These are phyloP conservation scores for Lasioglossum figueresi DNA, from an alignment of 2,888 invertebrate genomes.

Conservation along the genomic window DNA sequence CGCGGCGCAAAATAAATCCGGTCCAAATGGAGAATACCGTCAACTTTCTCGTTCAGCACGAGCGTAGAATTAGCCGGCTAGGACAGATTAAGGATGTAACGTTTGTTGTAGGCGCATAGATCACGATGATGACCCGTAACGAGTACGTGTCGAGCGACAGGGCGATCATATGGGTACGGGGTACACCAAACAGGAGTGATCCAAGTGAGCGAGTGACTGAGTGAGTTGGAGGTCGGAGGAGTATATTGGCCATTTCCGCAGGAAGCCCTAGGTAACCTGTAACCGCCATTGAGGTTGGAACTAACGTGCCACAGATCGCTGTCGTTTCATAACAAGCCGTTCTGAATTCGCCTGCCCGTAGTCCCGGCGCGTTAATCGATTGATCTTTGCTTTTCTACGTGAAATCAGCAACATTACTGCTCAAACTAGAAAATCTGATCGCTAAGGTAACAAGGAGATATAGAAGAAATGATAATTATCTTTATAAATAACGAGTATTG, in stretches of 20 bases:
- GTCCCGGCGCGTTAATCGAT: slow-evolving; percentile 46
- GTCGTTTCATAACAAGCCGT: slow-evolving; percentile 77
- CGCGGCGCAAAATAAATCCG: not conserved
- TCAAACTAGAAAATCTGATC: not conserved
- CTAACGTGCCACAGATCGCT: slow-evolving; percentile 78
- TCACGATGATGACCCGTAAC: slow-evolving; percentile 78
- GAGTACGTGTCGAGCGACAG: slow-evolving; percentile 77
- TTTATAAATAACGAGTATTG: too few relatives aligned
- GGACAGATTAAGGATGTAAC: slow-evolving; percentile 77
- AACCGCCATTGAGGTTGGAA: slow-evolving; percentile 81
- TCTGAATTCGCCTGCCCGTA: slow-evolving; percentile 56
- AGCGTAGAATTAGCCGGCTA: slow-evolving; percentile 70
- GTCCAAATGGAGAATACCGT: slow-evolving; percentile 38
- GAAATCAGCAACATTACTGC: not conserved
- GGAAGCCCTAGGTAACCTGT: slow-evolving; percentile 82
- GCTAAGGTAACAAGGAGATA: not conserved
- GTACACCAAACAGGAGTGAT: slow-evolving; percentile 74
- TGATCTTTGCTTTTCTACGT: slow-evolving; percentile 23
- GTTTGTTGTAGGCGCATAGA: slow-evolving; percentile 79
- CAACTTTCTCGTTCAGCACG: slow-evolving; percentile 65
- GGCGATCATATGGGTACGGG: slow-evolving; percentile 77
- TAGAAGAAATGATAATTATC: too few relatives aligned
- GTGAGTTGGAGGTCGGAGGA: slow-evolving; percentile 80
- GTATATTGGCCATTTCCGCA: slow-evolving; percentile 83
- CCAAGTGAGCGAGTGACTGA: slow-evolving; percentile 72